Conservation (phyloP, 2,113 vertebrate genomes). For the Grantiella picta region DNA sequence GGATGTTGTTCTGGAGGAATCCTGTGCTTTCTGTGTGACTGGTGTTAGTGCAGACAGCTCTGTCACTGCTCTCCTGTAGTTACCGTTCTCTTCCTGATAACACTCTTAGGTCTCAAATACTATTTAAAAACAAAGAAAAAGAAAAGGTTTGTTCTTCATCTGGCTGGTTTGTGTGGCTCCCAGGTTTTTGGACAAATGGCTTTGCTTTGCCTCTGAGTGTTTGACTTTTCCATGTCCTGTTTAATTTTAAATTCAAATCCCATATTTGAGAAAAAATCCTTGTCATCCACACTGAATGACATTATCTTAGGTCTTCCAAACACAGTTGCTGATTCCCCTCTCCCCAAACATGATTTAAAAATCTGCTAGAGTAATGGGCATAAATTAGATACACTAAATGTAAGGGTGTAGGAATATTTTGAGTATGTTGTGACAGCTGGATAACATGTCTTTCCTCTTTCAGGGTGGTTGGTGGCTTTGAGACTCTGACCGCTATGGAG, state of each 20-base stretch:
- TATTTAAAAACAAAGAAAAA: not conserved
- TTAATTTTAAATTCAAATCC: not conserved
- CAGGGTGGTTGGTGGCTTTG: slow-evolving; percentile 96
- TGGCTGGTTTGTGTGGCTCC: not conserved
- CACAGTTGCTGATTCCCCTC: not conserved
- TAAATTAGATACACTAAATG: not conserved
- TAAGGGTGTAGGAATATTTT: not conserved
- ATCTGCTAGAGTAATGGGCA: not conserved
- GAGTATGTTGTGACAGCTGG: not conserved
- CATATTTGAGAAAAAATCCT: not conserved
- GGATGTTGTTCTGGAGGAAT: not conserved
- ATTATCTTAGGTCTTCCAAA: not conserved
- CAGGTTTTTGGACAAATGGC: not conserved
- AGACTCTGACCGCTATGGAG: slow-evolving; percentile 93
- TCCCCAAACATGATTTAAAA: not conserved
- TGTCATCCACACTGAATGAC: not conserved
- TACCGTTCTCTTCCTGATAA: not conserved
- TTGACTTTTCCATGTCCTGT: not conserved
- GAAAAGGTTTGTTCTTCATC: not conserved
- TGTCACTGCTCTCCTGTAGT: not conserved
- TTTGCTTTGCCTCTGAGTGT: not conserved
- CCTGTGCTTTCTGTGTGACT: not conserved
- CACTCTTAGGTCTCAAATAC: not conserved
- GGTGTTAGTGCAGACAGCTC: not conserved
- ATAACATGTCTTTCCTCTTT: not conserved